Evolutionary conservation across 1,140 invertebrate genomes (phyloP).

Genomic region (Frieseomelitta varia): DNA sequence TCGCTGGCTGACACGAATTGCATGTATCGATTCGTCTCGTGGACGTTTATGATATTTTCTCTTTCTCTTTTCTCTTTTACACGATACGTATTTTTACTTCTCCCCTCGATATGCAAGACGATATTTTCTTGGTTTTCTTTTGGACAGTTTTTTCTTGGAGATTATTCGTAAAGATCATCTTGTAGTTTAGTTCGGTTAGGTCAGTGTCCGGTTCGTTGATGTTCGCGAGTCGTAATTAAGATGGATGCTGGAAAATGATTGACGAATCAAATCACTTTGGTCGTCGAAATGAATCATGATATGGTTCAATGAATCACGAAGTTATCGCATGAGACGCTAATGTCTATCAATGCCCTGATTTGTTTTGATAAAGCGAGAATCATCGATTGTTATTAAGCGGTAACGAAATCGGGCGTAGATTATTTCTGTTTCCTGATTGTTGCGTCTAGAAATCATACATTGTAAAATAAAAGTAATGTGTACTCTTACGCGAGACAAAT

Average conservation of each 20-base stretch:
- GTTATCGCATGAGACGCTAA: background rate
- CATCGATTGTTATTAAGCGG: slow-evolving; percentile 8
- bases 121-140: no score
- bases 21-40: background rate
- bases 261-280: background rate
- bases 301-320: background rate
- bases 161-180: background rate
- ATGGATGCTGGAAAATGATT: background rate
- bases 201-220: background rate
- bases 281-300: background rate
- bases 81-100: background rate
- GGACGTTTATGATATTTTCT: background rate
- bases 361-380: background rate
- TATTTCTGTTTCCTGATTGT: background rate
- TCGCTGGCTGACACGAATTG: background rate
- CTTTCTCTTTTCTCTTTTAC: background rate
- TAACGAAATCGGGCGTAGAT: background rate
- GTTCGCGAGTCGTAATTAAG: background rate
- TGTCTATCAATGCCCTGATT: background rate
- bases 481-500: background rate
- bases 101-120: background rate
- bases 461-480: no score
- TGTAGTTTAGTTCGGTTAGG: background rate
- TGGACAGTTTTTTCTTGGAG: no score
- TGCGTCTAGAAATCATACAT: background rate